Evolutionary conservation across 92 coral and sea anemone species (phyloP), one percentile per base, ranked within the genome.

Genomic region (Pocillopora grandis): DNA sequence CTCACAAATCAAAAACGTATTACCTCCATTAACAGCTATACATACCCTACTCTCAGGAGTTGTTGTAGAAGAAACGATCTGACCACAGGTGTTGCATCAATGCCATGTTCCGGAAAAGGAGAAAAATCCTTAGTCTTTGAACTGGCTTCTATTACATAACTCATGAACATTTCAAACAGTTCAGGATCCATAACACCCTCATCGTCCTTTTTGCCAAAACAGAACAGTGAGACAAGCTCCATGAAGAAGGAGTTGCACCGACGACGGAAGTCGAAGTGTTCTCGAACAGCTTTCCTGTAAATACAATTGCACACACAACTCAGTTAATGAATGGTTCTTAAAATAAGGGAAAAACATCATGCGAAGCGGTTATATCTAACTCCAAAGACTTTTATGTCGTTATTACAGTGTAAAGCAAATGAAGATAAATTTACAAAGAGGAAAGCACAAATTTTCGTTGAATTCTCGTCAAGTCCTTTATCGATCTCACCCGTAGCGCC

Each of bases 241-340:
- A 94, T 94, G 83, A 94, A 94, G 80, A 92, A 94, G 1, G 93
- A 92, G 75, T 94, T 94, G 55, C 98, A 94, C 14, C 90, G 95
- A 71, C 86, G 93, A 17, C 95, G 98, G 61, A 90, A 95, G 49
- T 82, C 94, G 67, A 42, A 88, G 48, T 83, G 89, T 62, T 81
- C 87, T 35, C 82, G 86, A 48, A 87, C 77, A 62, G 96, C 90
- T 66, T 69, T 68, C 82, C 88, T 84, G 73, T 23, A 64, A 83
- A 42, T 42, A 42, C 52, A 21, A 63, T 17, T 17, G 23, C 11
- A 63, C 19, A 63, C 68, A 4, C 35, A 75, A 35, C 20, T 13
- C 52, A 42, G 52, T 42, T 0, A 42, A 42, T 42, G 52, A 42
- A 42, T 42, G 52, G 52, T 42, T 42, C 52, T 42, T 42, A 42